Percentiles rank a stretch among this genome's conserved stretches.
Conservation (phyloP, 2,888 invertebrate genomes). For the Hydropsyche betteni region DNA sequence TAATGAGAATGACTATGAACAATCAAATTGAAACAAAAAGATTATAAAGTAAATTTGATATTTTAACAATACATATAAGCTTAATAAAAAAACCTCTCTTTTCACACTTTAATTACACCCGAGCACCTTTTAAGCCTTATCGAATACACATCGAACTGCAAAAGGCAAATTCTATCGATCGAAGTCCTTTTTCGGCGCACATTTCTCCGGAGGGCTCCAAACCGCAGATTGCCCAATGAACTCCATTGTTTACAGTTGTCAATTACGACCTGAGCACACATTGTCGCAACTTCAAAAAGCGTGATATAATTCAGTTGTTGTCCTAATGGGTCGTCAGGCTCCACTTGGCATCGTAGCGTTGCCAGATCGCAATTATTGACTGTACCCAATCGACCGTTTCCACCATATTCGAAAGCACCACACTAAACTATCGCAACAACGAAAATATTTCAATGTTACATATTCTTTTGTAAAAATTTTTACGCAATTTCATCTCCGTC, state of each 20-base stretch:
- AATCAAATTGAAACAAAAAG: too few relatives aligned
- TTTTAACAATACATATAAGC: too few relatives aligned
- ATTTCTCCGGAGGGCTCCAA: background rate
- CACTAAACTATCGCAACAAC: constrained; percentile 25
- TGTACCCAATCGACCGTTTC: constrained; percentile 28
- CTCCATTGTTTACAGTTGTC: too few relatives aligned
- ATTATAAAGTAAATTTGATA: too few relatives aligned
- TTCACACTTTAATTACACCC: too few relatives aligned
- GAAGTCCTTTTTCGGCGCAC: background rate
- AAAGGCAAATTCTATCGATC: too few relatives aligned
- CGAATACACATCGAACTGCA: too few relatives aligned
- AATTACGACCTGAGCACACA: background rate
- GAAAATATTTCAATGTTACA: constrained; percentile 37
- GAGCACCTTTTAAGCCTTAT: too few relatives aligned
- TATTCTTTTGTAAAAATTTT: constrained; percentile 21
- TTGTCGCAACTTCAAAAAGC: background rate
- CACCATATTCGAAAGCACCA: constrained; percentile 34
- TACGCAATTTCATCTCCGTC: constrained; percentile 15
- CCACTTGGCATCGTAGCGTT: constrained; percentile 30
- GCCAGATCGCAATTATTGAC: constrained; percentile 26
- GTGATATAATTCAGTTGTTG: constrained; percentile 31
- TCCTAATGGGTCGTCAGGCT: constrained; percentile 35
- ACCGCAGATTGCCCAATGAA: too few relatives aligned
- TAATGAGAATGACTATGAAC: too few relatives aligned
- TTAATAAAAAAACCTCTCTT: too few relatives aligned